Base-by-base conservation (phyloP, 2,797 vertebrate species). In the Amazonetta brasiliensis region DNA sequence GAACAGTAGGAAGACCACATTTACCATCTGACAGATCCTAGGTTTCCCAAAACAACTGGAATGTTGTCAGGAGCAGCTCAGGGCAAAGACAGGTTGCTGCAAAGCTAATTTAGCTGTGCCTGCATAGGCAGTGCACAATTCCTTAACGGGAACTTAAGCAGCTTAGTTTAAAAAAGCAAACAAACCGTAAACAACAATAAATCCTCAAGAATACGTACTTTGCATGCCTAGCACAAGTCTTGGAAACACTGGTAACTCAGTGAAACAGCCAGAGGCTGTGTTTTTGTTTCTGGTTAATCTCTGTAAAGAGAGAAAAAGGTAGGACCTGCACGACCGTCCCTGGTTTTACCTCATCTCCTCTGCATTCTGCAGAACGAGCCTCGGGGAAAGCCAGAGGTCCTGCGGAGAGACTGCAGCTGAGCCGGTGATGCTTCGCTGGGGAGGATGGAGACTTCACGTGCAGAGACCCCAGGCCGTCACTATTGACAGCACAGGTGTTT, bases 141-240 rank as follows among this genome's bases (percentile, higher is more conserved):
- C 62, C 69, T 54, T 84, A 74, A 62, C 67, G 67, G 48, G 48
- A 67, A 67, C 58, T 93, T 90, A 81, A 81, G 85, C 43, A 91
- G 71, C 46, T 82, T 71, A 74, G 63, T 77, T 87, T 72, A 30
- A 84, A 88, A 90, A 90, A 91, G 33, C 43, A 82, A 91, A 80
- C 44, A 87, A 89, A 46, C 62, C 1, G 9, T 81, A 78, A 94
- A 91, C 50, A 95, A 89, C 94, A 89, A 76, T 13, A 87, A 90
- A 67, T 63, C 37, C 12, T 46, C 0, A 9, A 84, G 71, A 63
- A 60, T 41, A 76, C 0, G 5, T 82, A 41, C 46, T 90, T 37
- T 41, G 63, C 30, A 30, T 63, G 67, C 48, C 76, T 84, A 41
- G 39, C 12, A 28, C 1, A 6, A 58, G 26, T 59, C 56, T 67